A percentile compares a stretch with the other conserved stretches of the same genome.
Evolutionary conservation across 2,113 vertebrate genomes (phyloP).

Genomic region (Brachypodius melanocephalos): DNA sequence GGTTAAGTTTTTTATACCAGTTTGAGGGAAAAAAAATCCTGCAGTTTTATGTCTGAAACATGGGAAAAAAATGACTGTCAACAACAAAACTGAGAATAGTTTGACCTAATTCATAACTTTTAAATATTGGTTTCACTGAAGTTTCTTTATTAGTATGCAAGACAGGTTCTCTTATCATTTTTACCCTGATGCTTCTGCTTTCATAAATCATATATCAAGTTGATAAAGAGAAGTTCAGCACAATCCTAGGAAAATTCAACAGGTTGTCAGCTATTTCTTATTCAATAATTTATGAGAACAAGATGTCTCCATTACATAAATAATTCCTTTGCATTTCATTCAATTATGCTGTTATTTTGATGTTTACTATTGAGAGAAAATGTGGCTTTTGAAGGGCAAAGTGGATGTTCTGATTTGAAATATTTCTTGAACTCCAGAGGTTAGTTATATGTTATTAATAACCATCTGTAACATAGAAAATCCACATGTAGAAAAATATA

Average conservation of each 20-base stretch:
- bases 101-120: constrained; percentile 20
- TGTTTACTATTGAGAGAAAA: constrained; percentile 37
- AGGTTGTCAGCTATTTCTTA: constrained; percentile 54
- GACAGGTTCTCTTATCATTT: constrained; percentile 45
- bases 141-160: constrained; percentile 35
- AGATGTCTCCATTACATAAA: constrained; percentile 72
- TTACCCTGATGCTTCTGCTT: constrained; percentile 40
- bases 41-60: neutral
- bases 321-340: constrained; percentile 71
- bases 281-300: constrained; percentile 70
- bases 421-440: neutral
- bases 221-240: constrained; percentile 63
- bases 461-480: neutral
- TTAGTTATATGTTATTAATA: neutral
- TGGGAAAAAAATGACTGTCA: neutral
- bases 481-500: neutral
- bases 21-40: neutral
- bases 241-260: constrained; percentile 63
- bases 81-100: neutral
- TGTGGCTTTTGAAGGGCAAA: constrained; percentile 25
- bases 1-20: fast-evolving
- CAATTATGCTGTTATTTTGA: constrained; percentile 59
- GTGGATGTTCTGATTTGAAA: neutral
- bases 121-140: neutral
- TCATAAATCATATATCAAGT: constrained; percentile 71